A percentile compares a stretch with the other conserved stretches of the same genome.
phyloP scores from a whole-genome alignment of 2,797 vertebrate species.

The Leontopithecus rosalia region DNA sequence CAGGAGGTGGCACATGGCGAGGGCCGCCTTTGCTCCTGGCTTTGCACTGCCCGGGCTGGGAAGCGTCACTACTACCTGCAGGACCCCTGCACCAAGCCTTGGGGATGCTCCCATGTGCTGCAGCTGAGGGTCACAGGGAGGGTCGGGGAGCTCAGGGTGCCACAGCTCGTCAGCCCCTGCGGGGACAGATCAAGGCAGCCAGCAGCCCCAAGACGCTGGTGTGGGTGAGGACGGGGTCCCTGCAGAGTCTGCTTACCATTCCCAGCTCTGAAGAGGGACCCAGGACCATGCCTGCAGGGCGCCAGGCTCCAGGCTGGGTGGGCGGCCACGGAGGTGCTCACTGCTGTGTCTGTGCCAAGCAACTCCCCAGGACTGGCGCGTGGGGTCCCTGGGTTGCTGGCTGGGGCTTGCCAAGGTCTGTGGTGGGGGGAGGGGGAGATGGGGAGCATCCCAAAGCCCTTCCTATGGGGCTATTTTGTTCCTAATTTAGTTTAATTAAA shows the following conservation, averaged over 20 bases:
- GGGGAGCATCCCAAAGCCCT: neutral
- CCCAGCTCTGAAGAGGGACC: neutral
- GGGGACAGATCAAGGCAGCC: neutral
- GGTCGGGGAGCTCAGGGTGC: neutral
- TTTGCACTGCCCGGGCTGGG: neutral
- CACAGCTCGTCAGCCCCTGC: neutral
- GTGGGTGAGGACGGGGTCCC: neutral
- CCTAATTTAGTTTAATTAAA: neutral
- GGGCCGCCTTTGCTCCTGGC: neutral
- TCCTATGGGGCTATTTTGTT: neutral
- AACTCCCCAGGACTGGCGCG: neutral
- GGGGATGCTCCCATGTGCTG: neutral
- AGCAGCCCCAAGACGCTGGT: neutral
- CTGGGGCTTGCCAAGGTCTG: neutral
- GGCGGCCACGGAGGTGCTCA: neutral
- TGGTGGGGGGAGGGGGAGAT: neutral
- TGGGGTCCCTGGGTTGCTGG: neutral
- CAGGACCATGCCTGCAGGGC: no score
- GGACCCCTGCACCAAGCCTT: neutral
- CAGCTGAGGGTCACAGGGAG: neutral
- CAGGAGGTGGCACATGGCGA: neutral
- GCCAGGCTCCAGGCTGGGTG: neutral
- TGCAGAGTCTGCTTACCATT: neutral
- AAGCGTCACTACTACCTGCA: neutral
- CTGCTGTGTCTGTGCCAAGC: neutral